Evolutionary conservation across 2,888 invertebrate genomes (phyloP).

Genomic region (Tanytarsus gracilentus): DNA sequence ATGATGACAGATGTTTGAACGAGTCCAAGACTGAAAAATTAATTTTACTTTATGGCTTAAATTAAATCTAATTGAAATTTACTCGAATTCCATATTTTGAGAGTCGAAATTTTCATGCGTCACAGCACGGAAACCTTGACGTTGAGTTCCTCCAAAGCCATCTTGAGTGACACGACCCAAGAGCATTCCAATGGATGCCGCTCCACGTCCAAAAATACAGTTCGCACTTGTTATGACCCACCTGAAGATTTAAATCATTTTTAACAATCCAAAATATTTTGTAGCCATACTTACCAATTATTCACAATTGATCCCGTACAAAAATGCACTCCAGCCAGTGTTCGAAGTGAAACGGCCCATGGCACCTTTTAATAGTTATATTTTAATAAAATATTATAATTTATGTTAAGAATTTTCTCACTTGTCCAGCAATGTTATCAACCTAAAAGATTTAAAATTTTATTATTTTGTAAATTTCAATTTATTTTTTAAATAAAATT

Average conservation of each 20-base stretch:
- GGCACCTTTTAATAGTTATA: no score
- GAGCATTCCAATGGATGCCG: not conserved
- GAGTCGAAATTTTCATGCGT: not conserved
- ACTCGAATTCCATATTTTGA: not conserved
- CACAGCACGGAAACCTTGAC: not conserved
- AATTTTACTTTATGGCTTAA: not conserved
- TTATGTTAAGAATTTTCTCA: not conserved
- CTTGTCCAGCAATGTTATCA: not conserved
- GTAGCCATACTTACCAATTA: not conserved
- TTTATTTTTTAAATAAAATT: no score
- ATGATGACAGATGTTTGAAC: not conserved
- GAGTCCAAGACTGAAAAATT: not conserved
- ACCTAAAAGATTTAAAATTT: no score
- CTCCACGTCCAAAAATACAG: not conserved
- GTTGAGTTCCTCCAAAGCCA: not conserved
- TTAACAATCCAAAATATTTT: not conserved
- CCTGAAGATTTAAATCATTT: not conserved
- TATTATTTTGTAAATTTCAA: no score
- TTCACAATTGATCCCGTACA: not conserved
- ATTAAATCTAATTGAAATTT: not conserved
- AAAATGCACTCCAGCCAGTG: not conserved
- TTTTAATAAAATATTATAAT: not conserved
- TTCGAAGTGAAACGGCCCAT: not conserved
- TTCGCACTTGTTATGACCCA: not conserved
- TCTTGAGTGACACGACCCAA: not conserved